Evolutionary conservation across 2,797 vertebrate species (phyloP), one percentile per base, ranked within the genome.

Genomic region (Uromys caudimaculatus): DNA sequence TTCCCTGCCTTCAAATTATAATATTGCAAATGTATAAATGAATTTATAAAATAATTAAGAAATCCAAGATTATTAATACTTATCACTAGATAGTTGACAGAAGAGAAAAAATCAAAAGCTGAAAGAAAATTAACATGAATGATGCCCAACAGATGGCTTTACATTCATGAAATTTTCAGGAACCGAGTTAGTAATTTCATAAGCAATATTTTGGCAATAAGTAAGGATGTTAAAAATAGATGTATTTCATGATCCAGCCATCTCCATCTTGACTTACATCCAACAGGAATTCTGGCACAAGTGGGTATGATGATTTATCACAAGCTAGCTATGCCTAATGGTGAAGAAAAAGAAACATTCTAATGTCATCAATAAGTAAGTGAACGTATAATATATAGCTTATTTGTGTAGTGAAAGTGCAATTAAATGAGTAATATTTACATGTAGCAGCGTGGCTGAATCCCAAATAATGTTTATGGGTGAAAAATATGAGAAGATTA

Each of bases 271-370:
- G n/a, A 58, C 47, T 41, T 52, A 38, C 10, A 2, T 82, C 88
- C 76, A 95, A 50, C n/a, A 90, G 35, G 60, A 91, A 79, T 75
- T 78, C 56, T 94, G 76, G 35, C 41, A 62, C 32, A 38, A 11
- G 19, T 56, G 6, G 16, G 6, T 27, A 62, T 47, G 41, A 78
- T 78, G 14, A 85, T 27, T 81, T 82, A 78, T 17, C 58, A 62
- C 47, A 91, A 83, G 24, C 13, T 75, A 7, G 0, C 29, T 69
- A 19, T n/a, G 50, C 2, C 38, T 79, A 76, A 44, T 16, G 81
- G 38, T 94, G 50, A 91, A 89, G 64, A 87, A 93, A 69, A 16
- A 47, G 32, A 91, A 82, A 60, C 29, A 91, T 87, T 75, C 10
- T 44, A 38, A 60, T 35, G 32, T 24, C 60, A 54, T 60, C 47